Conservation (phyloP, 2,888 invertebrate species). For the Catocala fraxini region DNA sequence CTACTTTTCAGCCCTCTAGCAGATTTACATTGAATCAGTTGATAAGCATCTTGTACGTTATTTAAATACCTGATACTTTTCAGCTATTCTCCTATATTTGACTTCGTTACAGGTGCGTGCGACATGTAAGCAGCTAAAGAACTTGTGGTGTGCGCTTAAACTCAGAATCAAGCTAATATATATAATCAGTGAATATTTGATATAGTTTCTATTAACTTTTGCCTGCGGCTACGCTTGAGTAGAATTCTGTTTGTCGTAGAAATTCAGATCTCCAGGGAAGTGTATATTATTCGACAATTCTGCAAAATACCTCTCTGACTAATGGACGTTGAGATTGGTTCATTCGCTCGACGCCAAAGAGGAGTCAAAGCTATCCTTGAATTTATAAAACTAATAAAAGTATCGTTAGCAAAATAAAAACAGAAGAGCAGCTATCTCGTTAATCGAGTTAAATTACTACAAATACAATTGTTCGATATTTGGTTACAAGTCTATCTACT, state of each 20-base stretch:
- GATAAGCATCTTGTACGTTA: slow-evolving; percentile 56
- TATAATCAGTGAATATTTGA: slow-evolving; percentile 11
- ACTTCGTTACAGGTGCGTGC: slow-evolving; percentile 25
- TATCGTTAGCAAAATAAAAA: too few relatives aligned
- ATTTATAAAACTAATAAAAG: too few relatives aligned
- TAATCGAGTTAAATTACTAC: too few relatives aligned
- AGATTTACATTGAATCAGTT: slow-evolving; percentile 52
- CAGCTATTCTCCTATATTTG: slow-evolving; percentile 36
- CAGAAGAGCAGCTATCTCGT: too few relatives aligned
- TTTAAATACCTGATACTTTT: slow-evolving; percentile 51
- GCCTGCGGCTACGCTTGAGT: neutral
- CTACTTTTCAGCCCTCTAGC: slow-evolving; percentile 40
- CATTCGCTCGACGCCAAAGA: neutral
- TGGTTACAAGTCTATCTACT: too few relatives aligned
- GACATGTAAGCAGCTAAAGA: slow-evolving; percentile 4
- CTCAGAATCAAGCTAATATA: slow-evolving; percentile 10
- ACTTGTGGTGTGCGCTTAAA: neutral
- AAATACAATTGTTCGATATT: too few relatives aligned
- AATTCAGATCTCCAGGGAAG: slow-evolving; percentile 10
- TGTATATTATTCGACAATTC: slow-evolving; percentile 11
- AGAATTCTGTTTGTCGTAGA: slow-evolving; percentile 11
- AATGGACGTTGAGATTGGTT: slow-evolving; percentile 4
- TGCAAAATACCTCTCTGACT: neutral
- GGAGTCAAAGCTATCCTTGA: neutral
- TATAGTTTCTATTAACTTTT: slow-evolving; percentile 12